Conservation (phyloP, 2,113 vertebrate species). For the Ifrita kowaldi region DNA sequence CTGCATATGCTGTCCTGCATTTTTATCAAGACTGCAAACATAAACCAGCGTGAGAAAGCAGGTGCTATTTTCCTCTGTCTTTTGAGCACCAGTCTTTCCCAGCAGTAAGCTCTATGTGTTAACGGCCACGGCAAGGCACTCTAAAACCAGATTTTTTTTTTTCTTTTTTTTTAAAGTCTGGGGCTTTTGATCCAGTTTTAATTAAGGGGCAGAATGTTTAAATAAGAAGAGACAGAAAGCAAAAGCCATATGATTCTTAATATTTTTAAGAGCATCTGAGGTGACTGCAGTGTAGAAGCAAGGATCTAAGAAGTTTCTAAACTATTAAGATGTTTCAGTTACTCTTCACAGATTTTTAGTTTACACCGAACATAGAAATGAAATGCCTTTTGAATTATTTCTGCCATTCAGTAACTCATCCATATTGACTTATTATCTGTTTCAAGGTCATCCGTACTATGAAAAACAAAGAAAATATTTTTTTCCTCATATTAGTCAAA, state of each 20-base stretch:
- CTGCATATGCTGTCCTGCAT: slow-evolving; percentile 72
- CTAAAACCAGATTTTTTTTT: slow-evolving; percentile 37
- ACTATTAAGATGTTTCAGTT: neutral
- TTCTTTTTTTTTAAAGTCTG: neutral
- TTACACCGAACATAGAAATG: neutral
- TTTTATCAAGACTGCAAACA: slow-evolving; percentile 75
- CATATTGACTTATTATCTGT: neutral
- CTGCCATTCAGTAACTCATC: neutral
- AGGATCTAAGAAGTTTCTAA: neutral
- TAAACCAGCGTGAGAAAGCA: slow-evolving; percentile 76
- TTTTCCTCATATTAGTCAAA: neutral
- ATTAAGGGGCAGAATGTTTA: slow-evolving; percentile 57
- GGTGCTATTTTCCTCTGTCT: slow-evolving; percentile 66
- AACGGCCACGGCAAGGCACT: slow-evolving; percentile 52
- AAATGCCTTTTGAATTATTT: neutral
- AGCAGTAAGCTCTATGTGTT: slow-evolving; percentile 58
- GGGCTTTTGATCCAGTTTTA: slow-evolving; percentile 61
- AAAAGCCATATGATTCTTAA: slow-evolving; percentile 7
- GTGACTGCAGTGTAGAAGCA: neutral
- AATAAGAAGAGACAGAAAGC: slow-evolving; percentile 41
- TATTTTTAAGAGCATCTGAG: slow-evolving; percentile 16
- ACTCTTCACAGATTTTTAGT: neutral
- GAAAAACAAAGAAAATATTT: neutral
- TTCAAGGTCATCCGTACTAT: neutral
- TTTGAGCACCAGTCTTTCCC: slow-evolving; percentile 75